phyloP scores from a whole-genome alignment of 2,888 invertebrate genomes.

The Trachelus iudaicus region DNA sequence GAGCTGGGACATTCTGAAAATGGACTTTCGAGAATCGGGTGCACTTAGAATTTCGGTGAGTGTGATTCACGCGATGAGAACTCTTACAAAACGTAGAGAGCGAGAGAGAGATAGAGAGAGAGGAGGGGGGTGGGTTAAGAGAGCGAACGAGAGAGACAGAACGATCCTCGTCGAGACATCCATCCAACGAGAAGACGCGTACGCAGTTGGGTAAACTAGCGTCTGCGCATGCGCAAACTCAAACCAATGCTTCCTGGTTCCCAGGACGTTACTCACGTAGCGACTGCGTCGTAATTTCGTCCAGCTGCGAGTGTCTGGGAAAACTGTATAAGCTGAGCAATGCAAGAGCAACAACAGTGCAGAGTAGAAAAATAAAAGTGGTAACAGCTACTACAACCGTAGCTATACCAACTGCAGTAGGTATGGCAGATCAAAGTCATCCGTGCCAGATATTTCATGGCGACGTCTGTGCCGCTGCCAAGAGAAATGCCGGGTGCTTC shows the following conservation, averaged over 20 bases:
- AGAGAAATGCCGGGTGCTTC: conserved; percentile 35
- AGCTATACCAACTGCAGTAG: conserved; percentile 6
- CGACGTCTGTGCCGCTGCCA: conserved; percentile 45
- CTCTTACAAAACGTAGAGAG: conserved; percentile 7
- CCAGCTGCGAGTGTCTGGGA: conserved; percentile 10
- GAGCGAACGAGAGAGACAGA: conserved; percentile 21
- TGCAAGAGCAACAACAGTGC: neutral
- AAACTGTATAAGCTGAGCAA: neutral
- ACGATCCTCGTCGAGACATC: conserved; percentile 28
- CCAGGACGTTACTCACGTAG: conserved; percentile 24
- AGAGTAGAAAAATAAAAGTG: neutral
- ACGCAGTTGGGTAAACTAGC: neutral
- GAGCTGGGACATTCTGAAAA: conserved; percentile 14
- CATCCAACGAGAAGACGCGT: neutral
- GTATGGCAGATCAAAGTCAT: conserved; percentile 46
- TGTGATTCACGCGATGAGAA: conserved; percentile 32
- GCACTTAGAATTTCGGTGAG: conserved; percentile 44
- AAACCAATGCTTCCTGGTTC: conserved; percentile 34
- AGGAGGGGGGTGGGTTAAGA: neutral
- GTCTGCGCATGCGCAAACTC: neutral
- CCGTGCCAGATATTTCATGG: conserved; percentile 51
- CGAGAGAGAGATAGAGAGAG: conserved; percentile 20
- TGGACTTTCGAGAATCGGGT: conserved; percentile 44
- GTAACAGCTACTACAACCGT: neutral
- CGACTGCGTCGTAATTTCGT: neutral